Base-by-base conservation (phyloP, 2,113 vertebrate genomes). In the Podarcis muralis region DNA sequence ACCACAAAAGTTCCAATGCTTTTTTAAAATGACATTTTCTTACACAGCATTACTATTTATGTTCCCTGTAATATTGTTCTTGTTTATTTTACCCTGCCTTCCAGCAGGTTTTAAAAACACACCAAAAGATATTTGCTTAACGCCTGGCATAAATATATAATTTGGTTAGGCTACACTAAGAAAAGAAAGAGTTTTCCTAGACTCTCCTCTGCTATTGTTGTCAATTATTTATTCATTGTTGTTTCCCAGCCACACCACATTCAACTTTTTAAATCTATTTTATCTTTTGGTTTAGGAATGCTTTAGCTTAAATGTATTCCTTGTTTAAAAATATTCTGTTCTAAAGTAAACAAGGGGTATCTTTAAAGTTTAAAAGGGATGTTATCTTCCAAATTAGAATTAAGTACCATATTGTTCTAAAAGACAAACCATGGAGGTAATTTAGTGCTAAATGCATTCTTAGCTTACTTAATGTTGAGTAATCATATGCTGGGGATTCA, bases 111-210 rank as follows among this genome's bases (percentile, higher is more conserved):
- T 93, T 90, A 78, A 83, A 94, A 40, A 71, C 53, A 90, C 90
- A 27, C 92, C 71, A 90, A 91, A 96, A 95, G 92, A 88, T 91
- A 93, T 43, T 78, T 84, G 7, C 87, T 94, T 91, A 93, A 90
- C 57, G 74, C 25, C 53, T 23, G 30, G 91, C 87, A 94, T 93
- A 92, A 92, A 95, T 91, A 93, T 95, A 93, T 91, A 91, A 94
- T 11, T 88, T 90, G 88, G 6, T 84, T 92, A 94, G 83, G 6
- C 25, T 91, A 72, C 79, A 91, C 1, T n/a, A 81, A 93, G 40
- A 89, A 92, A 86, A 87, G 48, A 1, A 57, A 94, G 78, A 65
- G 9, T 94, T 95, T 92, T 85, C 89, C 84, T 94, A 43, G 81
- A 65, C 93, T 91, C 94, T 93, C 74, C 23, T 92, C 79, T 83